Conservation (phyloP, 2,113 vertebrate species). For the Corynorhinus townsendii region DNA sequence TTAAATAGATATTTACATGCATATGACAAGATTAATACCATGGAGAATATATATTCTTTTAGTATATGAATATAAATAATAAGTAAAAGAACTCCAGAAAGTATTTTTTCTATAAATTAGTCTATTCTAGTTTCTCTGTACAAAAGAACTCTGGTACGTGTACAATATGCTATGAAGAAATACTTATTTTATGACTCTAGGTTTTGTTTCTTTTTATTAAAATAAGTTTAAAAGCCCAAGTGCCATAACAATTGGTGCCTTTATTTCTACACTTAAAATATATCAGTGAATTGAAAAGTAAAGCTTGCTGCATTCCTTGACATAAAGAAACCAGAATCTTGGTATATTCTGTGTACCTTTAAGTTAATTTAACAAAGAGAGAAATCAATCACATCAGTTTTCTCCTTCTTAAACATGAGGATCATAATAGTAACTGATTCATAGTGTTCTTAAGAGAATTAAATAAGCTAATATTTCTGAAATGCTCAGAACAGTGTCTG, state of each 20-base stretch:
- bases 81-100: slow-evolving; percentile 9
- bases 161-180: not conserved
- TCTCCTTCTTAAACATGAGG: not conserved
- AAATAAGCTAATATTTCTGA: not conserved
- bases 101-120: not conserved
- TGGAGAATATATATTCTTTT: not conserved
- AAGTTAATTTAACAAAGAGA: slow-evolving; percentile 16
- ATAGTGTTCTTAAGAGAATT: not conserved
- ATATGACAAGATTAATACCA: not conserved
- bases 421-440: not conserved
- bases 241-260: not conserved
- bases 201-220: slow-evolving; percentile 30
- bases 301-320: not conserved
- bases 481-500: not conserved
- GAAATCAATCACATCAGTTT: not conserved
- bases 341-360: not conserved
- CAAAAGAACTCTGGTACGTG: not conserved
- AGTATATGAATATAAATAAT: not conserved
- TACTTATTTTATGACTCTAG: not conserved
- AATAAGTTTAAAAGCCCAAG: not conserved
- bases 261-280: not conserved
- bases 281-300: not conserved
- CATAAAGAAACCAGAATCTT: not conserved
- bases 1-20: not conserved
- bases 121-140: not conserved